Base-by-base conservation (phyloP, 2,113 vertebrate genomes). In the Phrynosoma blainvillii region DNA sequence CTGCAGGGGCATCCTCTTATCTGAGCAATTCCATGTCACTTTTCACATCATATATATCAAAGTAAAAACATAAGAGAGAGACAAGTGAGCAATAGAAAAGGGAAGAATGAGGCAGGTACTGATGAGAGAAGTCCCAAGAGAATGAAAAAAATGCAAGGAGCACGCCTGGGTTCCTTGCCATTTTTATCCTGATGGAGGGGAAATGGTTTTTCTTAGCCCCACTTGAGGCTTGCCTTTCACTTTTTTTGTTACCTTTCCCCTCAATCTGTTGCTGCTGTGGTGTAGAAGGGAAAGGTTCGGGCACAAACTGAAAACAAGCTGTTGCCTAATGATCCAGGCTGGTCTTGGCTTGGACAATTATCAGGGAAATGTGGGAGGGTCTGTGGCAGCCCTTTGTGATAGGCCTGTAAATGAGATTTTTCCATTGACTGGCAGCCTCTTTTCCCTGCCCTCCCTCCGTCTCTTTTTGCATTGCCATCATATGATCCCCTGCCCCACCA, bases 381-480 rank as follows among this genome's bases (percentile, higher is more conserved):
- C 80, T 68, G 9, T 1, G 12, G 40, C 30, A 75, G n/a, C 4
- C 56, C 54, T 68, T 83, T 83, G 80, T 77, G 36, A 40, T 76
- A 71, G 73, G 84, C 82, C 23, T 76, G 14, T 32, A 47, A 66
- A 76, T 76, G 71, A 85, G 42, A 32, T 56, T 70, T 56, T 77
- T 40, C 65, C 47, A 59, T 47, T 84, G 81, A 68, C 62, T 88
- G 74, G 74, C 81, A 56, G 65, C 27, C 32, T 70, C 75, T 32
- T 73, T 18, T 47, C 52, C 59, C 23, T 62, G 59, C 42, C 8
- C 18, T 42, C 25, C n/a, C 10, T 62, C 27, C 23, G 75, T 11
- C 75, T 65, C 56, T 5, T n/a, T 75, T 89, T 82, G 84, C 77
- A 65, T 79, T 79, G 82, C 70, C 75, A 52, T 76, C 79, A 78